Evolutionary conservation across 2,888 invertebrate genomes (phyloP), one percentile per base, ranked within the genome.

Genomic region (Polydrusus pterygomalis): DNA sequence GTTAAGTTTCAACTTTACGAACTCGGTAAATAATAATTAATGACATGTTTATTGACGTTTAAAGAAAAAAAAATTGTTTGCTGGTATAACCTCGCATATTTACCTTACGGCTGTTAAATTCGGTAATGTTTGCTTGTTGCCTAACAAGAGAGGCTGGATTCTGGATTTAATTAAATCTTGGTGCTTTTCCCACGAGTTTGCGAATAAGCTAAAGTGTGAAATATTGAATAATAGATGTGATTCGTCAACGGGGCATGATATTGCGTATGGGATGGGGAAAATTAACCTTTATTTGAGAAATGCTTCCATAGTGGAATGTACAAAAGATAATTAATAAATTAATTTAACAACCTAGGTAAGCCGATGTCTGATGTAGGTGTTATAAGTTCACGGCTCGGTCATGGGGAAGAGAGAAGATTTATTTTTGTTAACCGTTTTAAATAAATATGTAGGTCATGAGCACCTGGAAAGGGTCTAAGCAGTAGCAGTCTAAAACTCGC

Each of bases 181-280:
- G 45, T 25, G 62, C 69, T 47, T 49, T 51, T 74, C 74, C 74
- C 74, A 70, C 47, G 47, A 43, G 43, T n/a, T 43, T 43, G 43
- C 43, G 43, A 43, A 43, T 43, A 43, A 43, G 43, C 43, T n/a
- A 43, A 43, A 58, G 25, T 15, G n/a, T 30, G 34, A 58, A 30
- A 25, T 74, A 74, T 70, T 74, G 70, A 69, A 74, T 74, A 74
- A 70, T 74, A 74, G 49, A 74, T 74, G 49, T 69, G 74, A 74
- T 64, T 74, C 47, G 47, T 47, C 47, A 47, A 47, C 47, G 47
- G 17, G 17, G 47, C 47, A 47, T 47, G 47, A 47, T 47, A 47
- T 47, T 47, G 47, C 47, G 47, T 47, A 64, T 70, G 49, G 70
- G 43, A 43, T 43, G n/a, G n/a, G 43, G 43, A 43, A 58, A 58